A percentile compares a stretch with the other conserved stretches of the same genome.
Evolutionary conservation across 2,113 vertebrate species (phyloP).

Genomic region (Ciconia stormi): DNA sequence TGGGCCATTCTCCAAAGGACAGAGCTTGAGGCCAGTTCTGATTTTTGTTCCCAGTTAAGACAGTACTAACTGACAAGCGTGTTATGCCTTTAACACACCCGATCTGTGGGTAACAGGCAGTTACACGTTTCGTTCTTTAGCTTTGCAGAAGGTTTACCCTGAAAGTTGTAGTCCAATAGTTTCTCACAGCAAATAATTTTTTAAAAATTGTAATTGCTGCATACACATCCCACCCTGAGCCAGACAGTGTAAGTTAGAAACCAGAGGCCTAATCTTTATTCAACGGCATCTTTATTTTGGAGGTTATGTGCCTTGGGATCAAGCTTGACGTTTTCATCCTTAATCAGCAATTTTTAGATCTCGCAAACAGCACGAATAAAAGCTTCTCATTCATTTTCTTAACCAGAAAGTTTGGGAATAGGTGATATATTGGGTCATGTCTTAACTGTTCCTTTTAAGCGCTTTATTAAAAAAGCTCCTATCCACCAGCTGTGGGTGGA

Average conservation of each 20-base stretch:
- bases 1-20: neutral
- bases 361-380: neutral
- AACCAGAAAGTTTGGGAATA: neutral
- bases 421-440: neutral
- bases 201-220: neutral
- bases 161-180: neutral
- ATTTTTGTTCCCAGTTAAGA: neutral
- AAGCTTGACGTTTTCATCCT: neutral
- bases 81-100: accelerated
- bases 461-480: neutral
- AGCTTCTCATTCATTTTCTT: neutral
- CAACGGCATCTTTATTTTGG: neutral
- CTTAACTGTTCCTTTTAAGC: neutral
- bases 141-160: neutral
- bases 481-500: neutral
- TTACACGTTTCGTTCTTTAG: accelerated
- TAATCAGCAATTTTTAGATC: neutral
- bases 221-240: neutral
- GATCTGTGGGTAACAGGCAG: neutral
- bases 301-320: neutral
- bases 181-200: neutral
- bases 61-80: neutral
- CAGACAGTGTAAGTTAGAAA: neutral
- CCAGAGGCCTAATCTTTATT: neutral
- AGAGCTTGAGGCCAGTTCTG: neutral